phyloP scores from a whole-genome alignment of 2,797 vertebrate genomes.

The Mus caroli region DNA sequence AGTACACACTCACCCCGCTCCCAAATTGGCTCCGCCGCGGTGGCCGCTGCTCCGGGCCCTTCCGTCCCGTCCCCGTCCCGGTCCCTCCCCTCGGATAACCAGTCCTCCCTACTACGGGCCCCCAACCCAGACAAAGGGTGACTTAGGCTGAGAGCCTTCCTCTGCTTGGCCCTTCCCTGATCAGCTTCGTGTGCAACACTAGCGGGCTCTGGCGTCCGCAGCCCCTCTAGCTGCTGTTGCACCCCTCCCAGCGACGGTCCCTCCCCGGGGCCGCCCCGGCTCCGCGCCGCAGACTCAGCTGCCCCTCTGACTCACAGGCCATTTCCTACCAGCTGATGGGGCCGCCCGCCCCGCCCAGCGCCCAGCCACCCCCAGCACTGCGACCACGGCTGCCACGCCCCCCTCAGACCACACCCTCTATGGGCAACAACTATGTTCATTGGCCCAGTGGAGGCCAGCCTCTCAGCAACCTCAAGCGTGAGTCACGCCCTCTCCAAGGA shows the following conservation, averaged over 20 bases:
- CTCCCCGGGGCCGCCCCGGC: conserved; percentile 81
- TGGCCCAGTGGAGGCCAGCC: conserved; percentile 75
- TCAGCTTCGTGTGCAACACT: conserved; percentile 77
- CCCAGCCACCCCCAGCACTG: conserved; percentile 56
- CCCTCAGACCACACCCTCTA: conserved; percentile 51
- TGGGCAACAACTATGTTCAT: background rate
- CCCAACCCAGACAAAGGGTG: conserved; percentile 85
- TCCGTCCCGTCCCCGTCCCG: conserved; percentile 65
- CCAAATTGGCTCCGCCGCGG: conserved; percentile 76
- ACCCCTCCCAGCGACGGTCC: conserved; percentile 81
- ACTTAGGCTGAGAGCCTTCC: conserved; percentile 73
- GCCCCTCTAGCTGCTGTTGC: conserved; percentile 74
- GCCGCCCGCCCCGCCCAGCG: conserved; percentile 82
- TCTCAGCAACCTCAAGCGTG: conserved; percentile 35
- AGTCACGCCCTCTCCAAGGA: conserved; percentile 68
- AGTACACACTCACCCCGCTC: conserved; percentile 83
- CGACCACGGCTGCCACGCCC: conserved; percentile 68
- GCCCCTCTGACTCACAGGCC: conserved; percentile 86
- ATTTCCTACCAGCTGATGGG: conserved; percentile 87
- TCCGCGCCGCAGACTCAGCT: conserved; percentile 79
- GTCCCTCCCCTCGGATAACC: conserved; percentile 73
- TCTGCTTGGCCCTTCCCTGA: conserved; percentile 71
- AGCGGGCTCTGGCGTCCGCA: conserved; percentile 70
- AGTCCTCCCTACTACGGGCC: conserved; percentile 76
- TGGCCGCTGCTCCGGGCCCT: conserved; percentile 78